These are phyloP conservation scores for Mallateleia sp. DNA, from an alignment of 2,888 invertebrate species.

Conservation along the genomic window DNA sequence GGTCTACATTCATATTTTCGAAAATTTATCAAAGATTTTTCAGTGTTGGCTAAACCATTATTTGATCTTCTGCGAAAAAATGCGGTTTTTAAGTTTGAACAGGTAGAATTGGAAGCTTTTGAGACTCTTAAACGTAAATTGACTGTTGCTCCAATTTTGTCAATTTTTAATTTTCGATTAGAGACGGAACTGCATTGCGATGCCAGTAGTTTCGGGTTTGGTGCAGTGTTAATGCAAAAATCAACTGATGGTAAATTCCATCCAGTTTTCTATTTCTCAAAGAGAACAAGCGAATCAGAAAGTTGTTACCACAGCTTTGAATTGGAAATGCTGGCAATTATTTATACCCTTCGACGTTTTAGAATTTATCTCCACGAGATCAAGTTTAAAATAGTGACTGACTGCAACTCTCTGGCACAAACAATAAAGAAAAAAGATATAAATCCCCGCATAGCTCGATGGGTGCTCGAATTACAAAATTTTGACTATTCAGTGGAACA, in stretches of 20 bases:
- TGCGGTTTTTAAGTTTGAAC: too few species aligned
- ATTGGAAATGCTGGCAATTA: not conserved
- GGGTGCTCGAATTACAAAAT: constrained; percentile 31
- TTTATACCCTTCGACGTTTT: not conserved
- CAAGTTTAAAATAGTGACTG: constrained; percentile 40
- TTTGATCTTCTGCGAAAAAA: too few species aligned
- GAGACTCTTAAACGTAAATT: not conserved
- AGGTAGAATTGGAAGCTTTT: too few species aligned
- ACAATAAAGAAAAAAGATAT: constrained; percentile 22
- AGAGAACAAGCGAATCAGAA: not conserved
- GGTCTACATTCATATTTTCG: too few species aligned
- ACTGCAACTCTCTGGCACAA: constrained; percentile 25
- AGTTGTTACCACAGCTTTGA: not conserved
- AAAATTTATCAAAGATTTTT: too few species aligned
- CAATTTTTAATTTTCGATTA: not conserved
- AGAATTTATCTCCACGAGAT: constrained; percentile 16
- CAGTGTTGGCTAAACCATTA: too few species aligned
- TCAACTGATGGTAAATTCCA: not conserved
- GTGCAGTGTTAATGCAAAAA: not conserved
- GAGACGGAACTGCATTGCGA: not conserved
- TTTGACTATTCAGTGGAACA: constrained; percentile 29
- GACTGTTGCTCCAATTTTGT: not conserved
- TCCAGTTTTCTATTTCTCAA: not conserved
- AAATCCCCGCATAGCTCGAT: constrained; percentile 30
- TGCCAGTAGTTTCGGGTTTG: not conserved